Evolutionary conservation across 2,113 vertebrate species (phyloP).

Genomic region (Micromys minutus): DNA sequence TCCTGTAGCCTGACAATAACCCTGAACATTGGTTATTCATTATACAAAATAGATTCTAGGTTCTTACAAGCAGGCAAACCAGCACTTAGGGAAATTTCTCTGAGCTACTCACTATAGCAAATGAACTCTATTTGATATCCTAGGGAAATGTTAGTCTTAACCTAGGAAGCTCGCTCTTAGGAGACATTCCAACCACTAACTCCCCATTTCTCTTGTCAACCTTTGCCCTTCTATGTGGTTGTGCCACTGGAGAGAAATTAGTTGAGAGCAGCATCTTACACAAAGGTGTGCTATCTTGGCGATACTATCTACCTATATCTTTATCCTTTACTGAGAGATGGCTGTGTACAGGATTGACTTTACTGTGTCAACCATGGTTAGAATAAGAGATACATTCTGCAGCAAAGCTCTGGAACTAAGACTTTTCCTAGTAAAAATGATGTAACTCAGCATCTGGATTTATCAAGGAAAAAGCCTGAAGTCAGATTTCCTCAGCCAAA

Average conservation of each 20-base stretch:
- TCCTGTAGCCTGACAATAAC: background rate
- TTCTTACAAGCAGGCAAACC: background rate
- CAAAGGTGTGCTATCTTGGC: background rate
- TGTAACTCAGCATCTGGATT: background rate
- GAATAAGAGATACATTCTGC: background rate
- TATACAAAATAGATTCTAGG: background rate
- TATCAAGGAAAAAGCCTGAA: background rate
- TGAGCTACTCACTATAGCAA: background rate
- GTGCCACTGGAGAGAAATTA: background rate
- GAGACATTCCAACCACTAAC: background rate
- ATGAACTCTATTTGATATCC: conserved; percentile 11
- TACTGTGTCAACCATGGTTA: background rate
- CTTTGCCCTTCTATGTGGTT: background rate
- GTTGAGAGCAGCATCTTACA: background rate
- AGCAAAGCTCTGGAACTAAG: background rate
- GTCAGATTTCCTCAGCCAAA: background rate
- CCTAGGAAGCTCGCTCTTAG: background rate
- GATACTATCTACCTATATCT: background rate
- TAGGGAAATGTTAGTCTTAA: background rate
- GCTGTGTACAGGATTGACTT: background rate
- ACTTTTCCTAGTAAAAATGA: conserved; percentile 5
- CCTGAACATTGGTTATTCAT: background rate
- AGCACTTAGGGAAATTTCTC: conserved; percentile 14
- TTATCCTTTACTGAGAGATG: background rate
- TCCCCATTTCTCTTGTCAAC: background rate